Conservation (phyloP, 2,797 vertebrate genomes). For the Labroides dimidiatus region DNA sequence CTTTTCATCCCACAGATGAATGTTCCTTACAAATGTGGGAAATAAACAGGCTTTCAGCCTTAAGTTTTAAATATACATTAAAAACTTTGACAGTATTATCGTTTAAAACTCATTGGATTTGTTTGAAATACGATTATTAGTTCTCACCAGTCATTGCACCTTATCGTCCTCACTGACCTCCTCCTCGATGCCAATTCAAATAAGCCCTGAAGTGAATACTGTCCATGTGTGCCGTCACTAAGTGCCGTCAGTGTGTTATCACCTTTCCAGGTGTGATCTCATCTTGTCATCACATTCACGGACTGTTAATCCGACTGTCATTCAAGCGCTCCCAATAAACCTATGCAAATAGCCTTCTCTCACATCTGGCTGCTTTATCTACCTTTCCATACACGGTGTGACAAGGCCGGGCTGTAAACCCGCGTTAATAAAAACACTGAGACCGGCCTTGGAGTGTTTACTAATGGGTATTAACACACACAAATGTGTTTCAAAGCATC, state of each 20-base stretch:
- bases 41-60: too few species aligned
- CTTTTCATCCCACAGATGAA: too few species aligned
- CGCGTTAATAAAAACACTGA: slow-evolving; percentile 12
- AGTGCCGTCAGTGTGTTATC: slow-evolving; percentile 19
- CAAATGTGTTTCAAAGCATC: slow-evolving; percentile 14
- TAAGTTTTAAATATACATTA: too few species aligned
- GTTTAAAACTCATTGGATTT: too few species aligned
- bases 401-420: slow-evolving; percentile 32
- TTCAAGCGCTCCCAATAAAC: slow-evolving; percentile 40
- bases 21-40: too few species aligned
- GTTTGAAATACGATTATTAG: background rate
- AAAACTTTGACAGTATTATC: too few species aligned
- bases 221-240: background rate
- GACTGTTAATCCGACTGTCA: slow-evolving; percentile 47
- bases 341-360: slow-evolving; percentile 50
- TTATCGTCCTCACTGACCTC: slow-evolving; percentile 10
- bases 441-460: slow-evolving; percentile 1
- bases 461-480: slow-evolving; percentile 3
- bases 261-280: slow-evolving; percentile 41
- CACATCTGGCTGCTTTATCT: slow-evolving; percentile 28
- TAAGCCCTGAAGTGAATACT: slow-evolving; percentile 1
- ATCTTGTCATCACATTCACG: slow-evolving; percentile 38
- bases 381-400: slow-evolving; percentile 34
- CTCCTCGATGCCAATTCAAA: slow-evolving; percentile 24
- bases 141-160: background rate